Conservation (phyloP, 2,113 vertebrate species). For the Nannospalax galili region DNA sequence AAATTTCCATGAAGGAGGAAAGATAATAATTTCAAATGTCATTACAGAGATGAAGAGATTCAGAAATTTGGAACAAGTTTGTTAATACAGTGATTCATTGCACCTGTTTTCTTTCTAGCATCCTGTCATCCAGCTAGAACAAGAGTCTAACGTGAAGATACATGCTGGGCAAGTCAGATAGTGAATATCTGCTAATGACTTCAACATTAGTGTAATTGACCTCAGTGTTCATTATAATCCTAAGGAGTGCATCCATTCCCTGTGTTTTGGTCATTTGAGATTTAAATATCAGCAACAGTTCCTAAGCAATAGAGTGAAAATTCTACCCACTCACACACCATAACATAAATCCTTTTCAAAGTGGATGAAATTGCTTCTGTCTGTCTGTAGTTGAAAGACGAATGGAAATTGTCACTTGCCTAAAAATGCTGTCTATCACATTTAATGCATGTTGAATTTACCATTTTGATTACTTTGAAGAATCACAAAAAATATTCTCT, state of each 20-base stretch:
- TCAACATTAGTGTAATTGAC: slow-evolving; percentile 1
- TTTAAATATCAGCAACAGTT: neutral
- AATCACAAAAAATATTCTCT: neutral
- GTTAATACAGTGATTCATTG: neutral
- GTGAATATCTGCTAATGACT: neutral
- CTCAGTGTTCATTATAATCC: neutral
- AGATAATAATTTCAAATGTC: neutral
- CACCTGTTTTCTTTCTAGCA: neutral
- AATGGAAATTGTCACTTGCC: neutral
- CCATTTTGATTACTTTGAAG: neutral
- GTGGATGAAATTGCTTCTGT: neutral
- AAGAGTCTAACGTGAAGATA: neutral
- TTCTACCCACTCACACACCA: fast-evolving
- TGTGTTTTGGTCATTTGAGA: neutral
- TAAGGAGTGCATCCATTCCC: neutral
- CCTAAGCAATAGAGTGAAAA: neutral
- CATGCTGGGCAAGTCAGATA: neutral
- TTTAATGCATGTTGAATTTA: neutral
- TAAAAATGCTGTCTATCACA: neutral
- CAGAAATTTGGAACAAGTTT: neutral
- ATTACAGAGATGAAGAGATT: neutral
- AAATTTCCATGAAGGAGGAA: neutral
- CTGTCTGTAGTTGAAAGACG: neutral
- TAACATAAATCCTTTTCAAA: neutral
- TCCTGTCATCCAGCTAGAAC: neutral